These are phyloP conservation scores for Zaprionus bogoriensis DNA, from an alignment of 2,888 invertebrate species.

Conservation along the genomic window DNA sequence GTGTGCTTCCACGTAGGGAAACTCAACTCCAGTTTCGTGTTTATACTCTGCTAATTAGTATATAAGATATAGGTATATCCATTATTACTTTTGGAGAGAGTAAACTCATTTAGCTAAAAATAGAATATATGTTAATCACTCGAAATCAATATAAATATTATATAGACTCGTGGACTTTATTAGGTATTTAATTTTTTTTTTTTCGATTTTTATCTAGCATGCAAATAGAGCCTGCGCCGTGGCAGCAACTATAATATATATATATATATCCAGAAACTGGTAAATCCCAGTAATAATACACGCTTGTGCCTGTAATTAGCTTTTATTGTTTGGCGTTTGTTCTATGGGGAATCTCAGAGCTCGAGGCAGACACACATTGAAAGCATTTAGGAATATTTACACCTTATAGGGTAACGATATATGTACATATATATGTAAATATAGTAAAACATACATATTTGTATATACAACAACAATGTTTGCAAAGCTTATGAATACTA, in stretches of 20 bases:
- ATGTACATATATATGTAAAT: not conserved
- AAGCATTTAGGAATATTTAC: constrained; percentile 9
- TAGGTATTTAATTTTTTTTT: not conserved
- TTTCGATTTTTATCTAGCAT: not conserved
- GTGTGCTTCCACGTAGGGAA: not conserved
- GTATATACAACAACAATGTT: constrained; percentile 9
- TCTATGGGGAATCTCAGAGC: not conserved
- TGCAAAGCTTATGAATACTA: constrained; percentile 11
- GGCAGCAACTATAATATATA: not conserved
- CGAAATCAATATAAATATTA: too few relatives aligned
- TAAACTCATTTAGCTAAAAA: not conserved
- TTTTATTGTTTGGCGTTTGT: constrained; percentile 10
- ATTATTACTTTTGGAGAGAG: not conserved
- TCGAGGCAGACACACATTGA: not conserved
- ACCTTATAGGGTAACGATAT: constrained; percentile 1
- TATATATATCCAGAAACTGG: too few relatives aligned
- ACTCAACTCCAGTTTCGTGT: not conserved
- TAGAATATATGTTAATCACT: too few relatives aligned
- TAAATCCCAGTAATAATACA: not conserved
- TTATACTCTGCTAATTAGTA: not conserved
- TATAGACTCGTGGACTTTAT: too few relatives aligned
- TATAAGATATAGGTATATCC: not conserved
- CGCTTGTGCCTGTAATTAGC: not conserved
- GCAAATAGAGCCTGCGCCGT: not conserved
- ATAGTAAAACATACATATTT: not conserved